phyloP scores from a whole-genome alignment of 92 coral and sea anemone genomes.

The Porites rus region DNA sequence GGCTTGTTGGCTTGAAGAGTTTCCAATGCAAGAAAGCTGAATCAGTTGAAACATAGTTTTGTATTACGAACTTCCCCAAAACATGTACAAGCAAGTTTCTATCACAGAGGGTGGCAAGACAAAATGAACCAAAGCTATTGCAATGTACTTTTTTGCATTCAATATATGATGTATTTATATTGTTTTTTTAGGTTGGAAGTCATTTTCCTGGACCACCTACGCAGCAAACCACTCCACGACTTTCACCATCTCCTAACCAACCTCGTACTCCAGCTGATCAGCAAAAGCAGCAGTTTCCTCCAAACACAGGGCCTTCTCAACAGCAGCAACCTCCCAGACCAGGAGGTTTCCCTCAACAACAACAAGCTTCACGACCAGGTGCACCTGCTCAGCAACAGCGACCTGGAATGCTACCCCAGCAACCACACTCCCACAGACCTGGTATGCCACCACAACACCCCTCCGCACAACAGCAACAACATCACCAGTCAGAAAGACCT shows the following conservation, averaged over 20 bases:
- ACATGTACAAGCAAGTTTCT: too few relatives aligned
- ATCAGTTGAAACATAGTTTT: too few relatives aligned
- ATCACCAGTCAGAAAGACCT: slow-evolving; percentile 29
- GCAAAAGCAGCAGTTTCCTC: slow-evolving; percentile 36
- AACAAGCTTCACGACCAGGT: slow-evolving; percentile 38
- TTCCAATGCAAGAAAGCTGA: too few relatives aligned
- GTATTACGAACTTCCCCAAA: too few relatives aligned
- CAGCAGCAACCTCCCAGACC: slow-evolving; percentile 33
- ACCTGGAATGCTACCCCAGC: slow-evolving; percentile 27
- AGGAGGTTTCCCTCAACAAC: slow-evolving; percentile 42
- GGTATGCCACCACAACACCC: slow-evolving; percentile 37
- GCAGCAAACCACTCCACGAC: slow-evolving; percentile 44
- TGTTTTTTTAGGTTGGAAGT: slow-evolving; percentile 23
- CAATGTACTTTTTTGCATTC: background rate
- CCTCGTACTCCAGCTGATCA: slow-evolving; percentile 14
- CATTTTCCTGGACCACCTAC: slow-evolving; percentile 58
- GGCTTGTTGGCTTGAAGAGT: too few relatives aligned
- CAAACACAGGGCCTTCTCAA: slow-evolving; percentile 6
- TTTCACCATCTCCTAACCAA: slow-evolving; percentile 52
- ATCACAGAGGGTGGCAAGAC: too few relatives aligned
- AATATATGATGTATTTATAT: background rate
- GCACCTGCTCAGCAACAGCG: slow-evolving; percentile 37
- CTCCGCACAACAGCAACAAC: slow-evolving; percentile 26
- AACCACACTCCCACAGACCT: slow-evolving; percentile 36
- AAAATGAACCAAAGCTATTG: background rate